Evolutionary conservation across 2,113 vertebrate species (phyloP).

Genomic region (Bungarus multicinctus): DNA sequence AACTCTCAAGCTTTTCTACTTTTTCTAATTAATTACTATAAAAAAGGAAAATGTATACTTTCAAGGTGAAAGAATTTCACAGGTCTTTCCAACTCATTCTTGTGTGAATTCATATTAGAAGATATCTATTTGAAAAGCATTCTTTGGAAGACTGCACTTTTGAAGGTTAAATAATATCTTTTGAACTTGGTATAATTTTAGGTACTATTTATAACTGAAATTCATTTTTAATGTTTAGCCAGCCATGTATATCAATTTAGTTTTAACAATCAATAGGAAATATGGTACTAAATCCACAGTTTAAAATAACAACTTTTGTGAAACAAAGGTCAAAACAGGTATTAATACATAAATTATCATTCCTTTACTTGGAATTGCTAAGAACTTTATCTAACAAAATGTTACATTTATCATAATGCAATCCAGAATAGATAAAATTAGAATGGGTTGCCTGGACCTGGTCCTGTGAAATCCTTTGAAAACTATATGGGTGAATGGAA

Average conservation of each 20-base stretch:
- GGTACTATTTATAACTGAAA: conserved; percentile 10
- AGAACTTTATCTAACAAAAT: neutral
- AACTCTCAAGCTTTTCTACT: neutral
- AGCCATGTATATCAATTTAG: neutral
- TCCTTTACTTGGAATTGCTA: neutral
- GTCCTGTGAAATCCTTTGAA: neutral
- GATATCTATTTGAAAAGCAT: neutral
- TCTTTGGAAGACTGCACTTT: neutral
- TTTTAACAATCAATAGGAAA: conserved; percentile 9
- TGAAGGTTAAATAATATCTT: neutral
- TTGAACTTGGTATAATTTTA: neutral
- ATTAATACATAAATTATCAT: neutral
- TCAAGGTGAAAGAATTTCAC: neutral
- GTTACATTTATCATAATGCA: neutral
- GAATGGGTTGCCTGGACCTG: neutral
- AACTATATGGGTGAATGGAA: neutral
- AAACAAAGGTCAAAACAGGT: neutral
- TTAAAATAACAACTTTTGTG: neutral
- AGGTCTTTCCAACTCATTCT: neutral
- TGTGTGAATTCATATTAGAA: neutral
- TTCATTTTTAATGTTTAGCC: neutral
- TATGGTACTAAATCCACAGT: neutral
- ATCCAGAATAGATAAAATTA: neutral
- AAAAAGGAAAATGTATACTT: neutral
- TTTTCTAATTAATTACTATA: neutral